Conservation (phyloP, 2,888 invertebrate species). For the Pristionchus mayeri region DNA sequence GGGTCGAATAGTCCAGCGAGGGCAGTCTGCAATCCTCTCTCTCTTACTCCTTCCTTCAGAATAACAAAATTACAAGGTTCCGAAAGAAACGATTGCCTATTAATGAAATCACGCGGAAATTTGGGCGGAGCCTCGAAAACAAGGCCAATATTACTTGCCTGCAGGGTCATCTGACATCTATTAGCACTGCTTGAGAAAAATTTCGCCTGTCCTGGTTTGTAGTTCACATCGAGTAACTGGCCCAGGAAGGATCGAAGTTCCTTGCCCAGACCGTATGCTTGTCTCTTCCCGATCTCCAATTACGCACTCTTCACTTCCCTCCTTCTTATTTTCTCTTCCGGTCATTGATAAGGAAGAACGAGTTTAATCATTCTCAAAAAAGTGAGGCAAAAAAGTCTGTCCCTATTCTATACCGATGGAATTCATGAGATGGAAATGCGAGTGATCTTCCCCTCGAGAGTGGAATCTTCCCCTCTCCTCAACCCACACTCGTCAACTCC, state of each 20-base stretch:
- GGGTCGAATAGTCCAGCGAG: conserved; percentile 62
- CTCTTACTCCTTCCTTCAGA: no score
- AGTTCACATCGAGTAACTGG: conserved; percentile 52
- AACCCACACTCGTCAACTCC: conserved; percentile 56
- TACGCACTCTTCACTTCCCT: background rate
- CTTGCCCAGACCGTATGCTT: conserved; percentile 62
- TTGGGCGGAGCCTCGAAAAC: no score
- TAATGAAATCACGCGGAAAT: no score
- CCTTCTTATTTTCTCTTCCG: no score
- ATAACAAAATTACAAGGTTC: no score
- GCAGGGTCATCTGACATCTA: conserved; percentile 69
- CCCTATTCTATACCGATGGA: no score
- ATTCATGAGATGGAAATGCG: no score
- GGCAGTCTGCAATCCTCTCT: conserved; percentile 54
- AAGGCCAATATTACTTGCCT: conserved; percentile 53
- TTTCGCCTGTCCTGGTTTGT: conserved; percentile 59
- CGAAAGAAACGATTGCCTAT: no score
- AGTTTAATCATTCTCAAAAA: no score
- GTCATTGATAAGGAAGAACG: no score
- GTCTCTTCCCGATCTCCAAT: conserved; percentile 63
- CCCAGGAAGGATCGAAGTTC: conserved; percentile 62
- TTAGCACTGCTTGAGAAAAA: conserved; percentile 65
- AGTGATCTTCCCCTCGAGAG: background rate
- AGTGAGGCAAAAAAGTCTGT: no score
- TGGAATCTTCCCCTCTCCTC: background rate